Evolutionary conservation across 2,113 vertebrate species (phyloP), one percentile per base, ranked within the genome.

Genomic region (Chionis minor): DNA sequence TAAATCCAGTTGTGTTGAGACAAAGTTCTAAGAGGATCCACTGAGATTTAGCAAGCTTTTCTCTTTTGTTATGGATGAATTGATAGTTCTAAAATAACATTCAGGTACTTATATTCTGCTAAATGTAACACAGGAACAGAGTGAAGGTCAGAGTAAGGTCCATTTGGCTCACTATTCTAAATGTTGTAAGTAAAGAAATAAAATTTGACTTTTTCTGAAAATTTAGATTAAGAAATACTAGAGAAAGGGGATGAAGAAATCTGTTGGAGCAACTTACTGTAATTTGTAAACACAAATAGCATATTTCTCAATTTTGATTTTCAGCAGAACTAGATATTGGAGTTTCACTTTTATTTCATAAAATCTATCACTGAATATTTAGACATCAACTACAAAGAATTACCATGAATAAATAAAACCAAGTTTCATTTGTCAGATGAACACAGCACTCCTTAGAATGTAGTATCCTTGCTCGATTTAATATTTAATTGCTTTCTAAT

Each of bases 401-500:
- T 84, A n/a, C 28, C 26, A 38, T 92, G 16, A 83, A 94, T 95
- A 93, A 94, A 89, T 92, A 87, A 96, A 87, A 20, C 24, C 9
- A 42, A 35, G 35, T 59, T 83, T 92, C 49, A 35, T 94, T 91
- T 96, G n/a, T 89, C 70, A 85, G 58, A 62, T 81, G 79, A 95
- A 51, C 54, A 51, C 45, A 77, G 66, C 66, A 62, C 38, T 91
- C 89, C 11, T n/a, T 42, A 81, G 81, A 40, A 84, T 88, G 17
- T 75, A 8, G 0, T 77, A 38, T 89, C 45, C 70, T 84, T 81
- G 24, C 40, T 89, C 8, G 4, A 84, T 85, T 95, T 94, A 92
- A 72, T 95, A 91, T 84, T 95, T 85, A 93, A 87, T 78, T 91
- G 49, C 52, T 72, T 95, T 87, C 72, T 87, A 72, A 82, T 91